Base-by-base conservation (phyloP, 2,888 invertebrate genomes). In the Chironomus riparius region DNA sequence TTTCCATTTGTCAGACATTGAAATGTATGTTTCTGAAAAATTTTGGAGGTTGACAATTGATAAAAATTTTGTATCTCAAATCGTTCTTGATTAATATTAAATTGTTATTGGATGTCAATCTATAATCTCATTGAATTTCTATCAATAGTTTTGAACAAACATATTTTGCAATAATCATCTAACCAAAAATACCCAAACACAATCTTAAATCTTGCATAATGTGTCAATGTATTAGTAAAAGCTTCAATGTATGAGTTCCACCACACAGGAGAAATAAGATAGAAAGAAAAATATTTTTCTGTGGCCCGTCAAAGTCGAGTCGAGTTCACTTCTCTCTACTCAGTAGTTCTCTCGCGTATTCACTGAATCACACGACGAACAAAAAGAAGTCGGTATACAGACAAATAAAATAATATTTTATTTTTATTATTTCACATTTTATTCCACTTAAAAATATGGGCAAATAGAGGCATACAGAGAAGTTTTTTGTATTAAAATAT, bases 341-440 rank as follows among this genome's bases (percentile, higher is more conserved):
- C 68, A 74, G 74, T 74, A 74, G 74, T 74, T 74, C 74, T 74
- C 74, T 74, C 74, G 62, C 74, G 74, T 68, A 74, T 74, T 74
- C 74, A 74, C 47, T 74, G 65, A 74, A 68, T 68, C 74, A 68
- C 65, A 74, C 68, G 74, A 56, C 56, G 47, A 74, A 68, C 65
- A 65, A 71, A 56, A 74, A 65, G 68, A 65, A 74, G 74, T 74
- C 62, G 62, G 74, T 74, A 62, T 62, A 65, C 24, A 65, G 22
- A 65, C 22, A 65, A 47, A 47, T 68, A 62, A 28, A 74, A 18
- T 15, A n/a, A 21, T 65, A 13, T 47, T 50, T 56, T 71, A 24
- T 62, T 50, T 73, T 15, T 24, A 56, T 62, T 62, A 62, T 28
- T 38, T 68, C 15, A 15, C 28, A 50, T 62, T 61, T 47, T 69